phyloP scores from a whole-genome alignment of 2,797 vertebrate genomes.

The Phoxinus dragarum region DNA sequence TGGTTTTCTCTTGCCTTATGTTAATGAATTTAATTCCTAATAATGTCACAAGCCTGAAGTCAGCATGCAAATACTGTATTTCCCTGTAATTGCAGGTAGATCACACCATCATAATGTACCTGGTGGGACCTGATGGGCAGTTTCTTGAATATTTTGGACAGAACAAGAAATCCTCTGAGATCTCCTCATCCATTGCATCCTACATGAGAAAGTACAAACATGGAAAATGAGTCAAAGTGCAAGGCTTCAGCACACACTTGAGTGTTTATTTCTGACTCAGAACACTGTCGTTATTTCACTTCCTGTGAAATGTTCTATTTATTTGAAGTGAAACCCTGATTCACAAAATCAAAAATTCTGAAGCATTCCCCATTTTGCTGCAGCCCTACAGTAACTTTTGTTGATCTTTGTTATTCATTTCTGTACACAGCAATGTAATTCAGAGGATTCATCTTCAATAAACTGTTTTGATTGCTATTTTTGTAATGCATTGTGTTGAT shows the following conservation, averaged over 20 bases:
- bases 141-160: constrained; percentile 95
- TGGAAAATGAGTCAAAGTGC: constrained; percentile 58
- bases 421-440: neutral
- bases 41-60: neutral
- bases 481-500: neutral
- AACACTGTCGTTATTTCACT: neutral
- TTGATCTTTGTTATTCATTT: neutral
- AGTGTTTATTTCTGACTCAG: neutral
- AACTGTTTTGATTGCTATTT: neutral
- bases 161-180: constrained; percentile 88
- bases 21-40: neutral
- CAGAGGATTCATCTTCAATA: neutral
- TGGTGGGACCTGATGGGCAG: constrained; percentile 89
- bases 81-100: constrained; percentile 85
- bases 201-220: constrained; percentile 86
- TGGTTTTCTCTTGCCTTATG: neutral
- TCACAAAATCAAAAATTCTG: neutral
- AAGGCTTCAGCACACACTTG: neutral
- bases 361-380: neutral
- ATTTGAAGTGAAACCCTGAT: neutral
- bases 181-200: constrained; percentile 81
- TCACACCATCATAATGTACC: constrained; percentile 99
- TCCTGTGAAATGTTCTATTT: constrained; percentile 2
- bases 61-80: neutral
- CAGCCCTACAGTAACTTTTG: neutral